A percentile compares a stretch with the other conserved stretches of the same genome.
Evolutionary conservation across 2,797 vertebrate genomes (phyloP).

Genomic region (Rhinichthys osculus): DNA sequence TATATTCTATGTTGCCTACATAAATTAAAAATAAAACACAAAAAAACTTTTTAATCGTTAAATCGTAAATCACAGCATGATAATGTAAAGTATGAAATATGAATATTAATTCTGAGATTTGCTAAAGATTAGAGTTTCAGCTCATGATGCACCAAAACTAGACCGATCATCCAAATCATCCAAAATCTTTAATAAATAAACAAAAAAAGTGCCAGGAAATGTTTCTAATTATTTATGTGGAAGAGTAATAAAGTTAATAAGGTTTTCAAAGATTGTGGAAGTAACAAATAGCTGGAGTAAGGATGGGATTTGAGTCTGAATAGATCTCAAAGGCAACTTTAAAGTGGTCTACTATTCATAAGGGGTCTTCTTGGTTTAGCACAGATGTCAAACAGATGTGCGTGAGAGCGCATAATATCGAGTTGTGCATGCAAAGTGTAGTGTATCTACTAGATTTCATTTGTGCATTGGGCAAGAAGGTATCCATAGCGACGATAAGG

Average conservation of each 20-base stretch:
- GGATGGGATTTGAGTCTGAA: constrained; percentile 6
- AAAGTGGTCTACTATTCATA: constrained; percentile 42
- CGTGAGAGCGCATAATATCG: constrained; percentile 12
- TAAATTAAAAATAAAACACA: background rate
- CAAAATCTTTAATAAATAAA: background rate
- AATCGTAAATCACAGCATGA: background rate
- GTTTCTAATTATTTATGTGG: background rate
- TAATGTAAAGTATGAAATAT: background rate
- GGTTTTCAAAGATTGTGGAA: constrained; percentile 1
- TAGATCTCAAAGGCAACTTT: constrained; percentile 38
- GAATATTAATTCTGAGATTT: background rate
- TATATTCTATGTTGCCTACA: background rate
- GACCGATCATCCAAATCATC: background rate
- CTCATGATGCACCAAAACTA: background rate
- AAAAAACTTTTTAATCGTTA: background rate
- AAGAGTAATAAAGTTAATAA: background rate
- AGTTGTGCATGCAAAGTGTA: constrained; percentile 4
- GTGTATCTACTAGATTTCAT: background rate
- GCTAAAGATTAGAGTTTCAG: background rate
- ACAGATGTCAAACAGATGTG: constrained; percentile 45
- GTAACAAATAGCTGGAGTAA: constrained; percentile 32
- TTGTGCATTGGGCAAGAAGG: constrained; percentile 46
- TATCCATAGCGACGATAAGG: constrained; percentile 56
- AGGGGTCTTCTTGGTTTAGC: background rate
- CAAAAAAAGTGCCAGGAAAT: background rate